Evolutionary conservation across 2,888 invertebrate species (phyloP).

Genomic region (Fissipunctia ypsillon): DNA sequence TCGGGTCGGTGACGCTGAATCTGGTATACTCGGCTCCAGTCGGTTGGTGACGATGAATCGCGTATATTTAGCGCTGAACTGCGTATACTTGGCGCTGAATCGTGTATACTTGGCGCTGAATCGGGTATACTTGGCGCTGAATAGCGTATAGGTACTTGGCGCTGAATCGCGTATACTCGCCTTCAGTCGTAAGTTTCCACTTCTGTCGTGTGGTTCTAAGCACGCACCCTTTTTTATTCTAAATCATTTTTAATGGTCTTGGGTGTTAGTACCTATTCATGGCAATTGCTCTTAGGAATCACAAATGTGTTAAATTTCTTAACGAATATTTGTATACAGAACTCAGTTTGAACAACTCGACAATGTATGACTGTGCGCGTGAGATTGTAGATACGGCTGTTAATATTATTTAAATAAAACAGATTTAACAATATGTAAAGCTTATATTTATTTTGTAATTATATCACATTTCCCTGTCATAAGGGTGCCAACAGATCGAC

Average conservation of each 20-base stretch:
- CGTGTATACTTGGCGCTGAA: neutral
- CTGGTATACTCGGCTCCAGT: neutral
- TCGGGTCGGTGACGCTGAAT: neutral
- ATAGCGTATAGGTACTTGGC: no score
- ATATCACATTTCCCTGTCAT: slow-evolving; percentile 13
- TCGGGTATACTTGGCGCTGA: neutral
- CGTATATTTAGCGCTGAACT: no score
- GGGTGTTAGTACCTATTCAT: no score
- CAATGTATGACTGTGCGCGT: slow-evolving; percentile 58
- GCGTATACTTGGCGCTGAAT: no score
- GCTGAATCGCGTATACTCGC: no score
- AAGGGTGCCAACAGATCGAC: neutral
- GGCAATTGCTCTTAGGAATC: neutral
- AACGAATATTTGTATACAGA: slow-evolving; percentile 36
- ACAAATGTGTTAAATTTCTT: neutral
- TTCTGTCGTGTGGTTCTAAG: no score
- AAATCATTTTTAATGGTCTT: neutral
- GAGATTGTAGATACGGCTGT: slow-evolving; percentile 73
- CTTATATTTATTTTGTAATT: slow-evolving; percentile 46
- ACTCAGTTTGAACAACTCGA: slow-evolving; percentile 26
- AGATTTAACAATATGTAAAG: slow-evolving; percentile 63
- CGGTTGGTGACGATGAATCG: neutral
- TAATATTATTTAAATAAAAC: slow-evolving; percentile 82
- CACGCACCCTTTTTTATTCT: no score
- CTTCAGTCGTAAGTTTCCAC: no score